Base-by-base conservation (phyloP, 2,797 vertebrate species). In the Amazona finschi region DNA sequence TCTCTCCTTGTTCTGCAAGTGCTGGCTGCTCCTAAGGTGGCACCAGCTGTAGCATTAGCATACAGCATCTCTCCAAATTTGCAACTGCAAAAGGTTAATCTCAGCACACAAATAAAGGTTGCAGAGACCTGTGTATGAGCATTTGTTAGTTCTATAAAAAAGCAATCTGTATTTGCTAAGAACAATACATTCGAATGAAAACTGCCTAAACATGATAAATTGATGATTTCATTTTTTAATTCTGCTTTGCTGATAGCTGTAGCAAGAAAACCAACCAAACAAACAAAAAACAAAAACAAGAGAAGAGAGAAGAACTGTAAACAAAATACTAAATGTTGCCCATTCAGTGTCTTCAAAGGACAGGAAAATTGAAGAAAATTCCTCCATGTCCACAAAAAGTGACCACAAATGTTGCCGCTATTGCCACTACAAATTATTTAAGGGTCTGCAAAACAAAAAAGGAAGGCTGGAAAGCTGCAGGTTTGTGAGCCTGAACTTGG, bases 361-460 rank as follows among this genome's bases (percentile, higher is more conserved):
- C 28, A 61, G 18, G 55, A 78, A 89, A 66, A 76, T 3, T 16
- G 22, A 85, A 21, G 16, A 67, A 36, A 73, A 76, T 58, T 71
- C 27, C 2, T 4, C 15, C 0, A 1, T 14, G 11, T 25, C 31
- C 21, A 41, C 21, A 74, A 72, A 67, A 85, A 77, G 5, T 25
- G 33, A 52, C 28, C 2, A 38, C 3, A 12, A n/a, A 60, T 3
- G 3, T n/a, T 69, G 38, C n/a, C 0, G 0, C 36, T 49, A 28
- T 43, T 67, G 39, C 55, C 21, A 61, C 15, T 31, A 44, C 24
- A 36, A 88, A 69, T 27, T 53, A 36, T 38, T 65, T 66, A 62
- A 65, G 6, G 12, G 3, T 31, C 65, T 52, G 28, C 18, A 55
- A 76, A 89, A 46, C 25, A 72, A 83, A 41, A 43, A 43, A 20